A percentile compares a stretch with the other conserved stretches of the same genome.
phyloP scores from a whole-genome alignment of 2,797 vertebrate genomes.

The Bovichtus diacanthus region DNA sequence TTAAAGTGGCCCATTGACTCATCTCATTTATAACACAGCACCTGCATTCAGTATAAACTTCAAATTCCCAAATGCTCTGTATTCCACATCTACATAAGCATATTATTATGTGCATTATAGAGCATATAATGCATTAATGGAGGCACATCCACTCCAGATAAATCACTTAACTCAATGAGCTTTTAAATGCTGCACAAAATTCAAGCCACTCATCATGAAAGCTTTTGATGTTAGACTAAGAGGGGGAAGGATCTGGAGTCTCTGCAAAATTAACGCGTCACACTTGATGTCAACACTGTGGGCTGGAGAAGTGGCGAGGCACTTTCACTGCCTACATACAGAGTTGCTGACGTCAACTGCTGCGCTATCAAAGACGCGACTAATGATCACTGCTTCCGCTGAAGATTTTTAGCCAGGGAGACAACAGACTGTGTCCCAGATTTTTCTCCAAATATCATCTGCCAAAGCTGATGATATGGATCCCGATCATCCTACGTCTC shows the following conservation, averaged over 20 bases:
- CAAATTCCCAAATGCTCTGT: neutral
- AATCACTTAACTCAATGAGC: conserved; percentile 7
- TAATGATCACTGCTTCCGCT: conserved; percentile 30
- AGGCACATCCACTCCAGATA: neutral
- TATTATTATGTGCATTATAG: neutral
- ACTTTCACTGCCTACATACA: conserved; percentile 61
- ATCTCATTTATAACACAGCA: neutral
- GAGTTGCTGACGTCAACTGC: conserved; percentile 66
- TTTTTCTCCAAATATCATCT: conserved; percentile 57
- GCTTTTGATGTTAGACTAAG: conserved; percentile 37
- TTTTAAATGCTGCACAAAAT: conserved; percentile 1
- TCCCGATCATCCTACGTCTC: conserved; percentile 49
- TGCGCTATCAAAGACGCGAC: conserved; percentile 33
- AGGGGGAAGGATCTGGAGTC: conserved; percentile 12
- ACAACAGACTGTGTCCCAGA: conserved; percentile 47
- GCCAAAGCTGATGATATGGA: conserved; percentile 53
- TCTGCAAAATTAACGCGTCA: conserved; percentile 17
- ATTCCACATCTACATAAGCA: neutral
- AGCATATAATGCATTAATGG: neutral
- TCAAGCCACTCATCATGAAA: conserved; percentile 3
- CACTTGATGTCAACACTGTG: conserved; percentile 19
- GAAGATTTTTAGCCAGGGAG: conserved; percentile 38
- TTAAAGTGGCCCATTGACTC: conserved; percentile 4
- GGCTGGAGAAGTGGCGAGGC: conserved; percentile 34
- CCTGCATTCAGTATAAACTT: neutral